phyloP scores from a whole-genome alignment of 1,140 invertebrate species.

The Mamestra configurata region DNA sequence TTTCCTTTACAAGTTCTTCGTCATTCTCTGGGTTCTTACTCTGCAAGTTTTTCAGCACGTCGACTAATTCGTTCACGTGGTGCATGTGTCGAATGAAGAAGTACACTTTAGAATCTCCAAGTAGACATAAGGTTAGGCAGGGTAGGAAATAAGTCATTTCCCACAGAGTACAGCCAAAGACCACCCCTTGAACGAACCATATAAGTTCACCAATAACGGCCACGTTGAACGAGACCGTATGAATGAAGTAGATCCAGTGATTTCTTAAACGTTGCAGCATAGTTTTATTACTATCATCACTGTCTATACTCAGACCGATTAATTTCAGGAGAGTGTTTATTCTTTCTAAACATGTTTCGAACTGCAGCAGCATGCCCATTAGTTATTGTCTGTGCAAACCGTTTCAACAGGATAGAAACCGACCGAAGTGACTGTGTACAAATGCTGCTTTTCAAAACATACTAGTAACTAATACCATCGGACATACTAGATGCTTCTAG shows the following conservation, averaged over 20 bases:
- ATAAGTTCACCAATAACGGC: constrained; percentile 46
- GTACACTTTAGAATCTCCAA: constrained; percentile 55
- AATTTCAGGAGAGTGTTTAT: constrained; percentile 52
- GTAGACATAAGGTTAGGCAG: constrained; percentile 52
- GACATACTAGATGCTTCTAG: too few relatives aligned
- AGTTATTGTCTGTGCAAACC: not conserved
- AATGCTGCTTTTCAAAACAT: not conserved
- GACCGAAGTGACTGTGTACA: not conserved
- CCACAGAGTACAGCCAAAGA: constrained; percentile 36
- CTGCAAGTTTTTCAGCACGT: constrained; percentile 43
- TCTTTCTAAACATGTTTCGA: constrained; percentile 52
- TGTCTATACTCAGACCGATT: constrained; percentile 50
- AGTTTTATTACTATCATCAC: constrained; percentile 39
- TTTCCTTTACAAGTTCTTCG: constrained; percentile 29
- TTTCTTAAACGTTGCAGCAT: constrained; percentile 38
- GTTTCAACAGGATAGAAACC: not conserved
- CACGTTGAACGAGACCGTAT: constrained; percentile 35
- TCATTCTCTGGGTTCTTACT: not conserved
- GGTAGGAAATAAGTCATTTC: constrained; percentile 59
- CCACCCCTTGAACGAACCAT: constrained; percentile 49
- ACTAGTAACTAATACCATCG: not conserved
- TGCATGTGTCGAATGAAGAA: constrained; percentile 52
- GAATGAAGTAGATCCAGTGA: constrained; percentile 51
- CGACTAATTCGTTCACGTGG: constrained; percentile 52
- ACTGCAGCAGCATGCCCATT: constrained; percentile 5